Percentiles rank a stretch among this genome's conserved stretches.
Evolutionary conservation across 2,797 vertebrate genomes (phyloP).

Genomic region (Poecilia velifera): DNA sequence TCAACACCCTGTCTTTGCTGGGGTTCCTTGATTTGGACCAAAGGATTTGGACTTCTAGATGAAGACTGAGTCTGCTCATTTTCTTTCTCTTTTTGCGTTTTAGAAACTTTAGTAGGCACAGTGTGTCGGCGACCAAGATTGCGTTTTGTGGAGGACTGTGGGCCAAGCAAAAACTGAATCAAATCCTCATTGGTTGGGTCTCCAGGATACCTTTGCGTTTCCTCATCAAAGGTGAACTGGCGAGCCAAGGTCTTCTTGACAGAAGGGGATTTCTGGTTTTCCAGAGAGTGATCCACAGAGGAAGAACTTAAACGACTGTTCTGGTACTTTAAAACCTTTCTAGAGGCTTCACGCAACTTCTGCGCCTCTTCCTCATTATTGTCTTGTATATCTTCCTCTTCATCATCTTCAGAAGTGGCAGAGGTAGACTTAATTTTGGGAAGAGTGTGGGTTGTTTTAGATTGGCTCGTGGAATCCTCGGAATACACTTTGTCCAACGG

Average conservation of each 20-base stretch:
- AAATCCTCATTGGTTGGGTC: conserved; percentile 63
- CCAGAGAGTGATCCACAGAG: conserved; percentile 63
- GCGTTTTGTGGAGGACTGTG: conserved; percentile 35
- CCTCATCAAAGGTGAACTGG: conserved; percentile 68
- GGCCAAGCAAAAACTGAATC: conserved; percentile 44
- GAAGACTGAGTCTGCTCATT: conserved; percentile 33
- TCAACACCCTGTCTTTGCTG: conserved; percentile 37
- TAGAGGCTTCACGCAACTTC: conserved; percentile 80
- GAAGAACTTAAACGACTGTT: conserved; percentile 74
- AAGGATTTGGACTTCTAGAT: conserved; percentile 32
- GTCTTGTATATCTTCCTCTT: conserved; percentile 67
- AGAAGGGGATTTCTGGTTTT: conserved; percentile 64
- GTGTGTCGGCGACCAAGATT: conserved; percentile 74
- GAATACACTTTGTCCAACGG: conserved; percentile 8
- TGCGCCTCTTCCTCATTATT: conserved; percentile 77
- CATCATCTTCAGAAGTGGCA: conserved; percentile 15
- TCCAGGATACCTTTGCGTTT: conserved; percentile 48
- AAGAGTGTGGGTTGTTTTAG: conserved; percentile 25
- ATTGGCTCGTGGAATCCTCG: background rate
- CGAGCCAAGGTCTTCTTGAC: conserved; percentile 22
- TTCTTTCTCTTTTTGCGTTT: conserved; percentile 53
- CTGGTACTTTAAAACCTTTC: conserved; percentile 77
- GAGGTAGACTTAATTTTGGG: conserved; percentile 45
- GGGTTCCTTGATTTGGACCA: conserved; percentile 38
- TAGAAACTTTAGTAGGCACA: conserved; percentile 51